A percentile compares a stretch with the other conserved stretches of the same genome.
phyloP scores from a whole-genome alignment of 1,140 invertebrate species.

The Venustaconcha ellipsiformis region DNA sequence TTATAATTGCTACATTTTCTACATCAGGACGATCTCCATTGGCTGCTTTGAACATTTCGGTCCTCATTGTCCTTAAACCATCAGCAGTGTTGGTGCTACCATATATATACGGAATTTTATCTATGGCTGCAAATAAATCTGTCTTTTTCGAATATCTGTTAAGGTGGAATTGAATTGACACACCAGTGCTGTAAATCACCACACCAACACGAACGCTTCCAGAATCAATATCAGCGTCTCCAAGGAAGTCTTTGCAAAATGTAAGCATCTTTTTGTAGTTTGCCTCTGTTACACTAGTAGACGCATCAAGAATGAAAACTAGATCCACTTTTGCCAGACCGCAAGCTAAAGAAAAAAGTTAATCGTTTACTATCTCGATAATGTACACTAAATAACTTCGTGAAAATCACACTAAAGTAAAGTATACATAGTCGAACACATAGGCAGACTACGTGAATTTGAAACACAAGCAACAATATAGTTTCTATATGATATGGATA shows the following conservation, averaged over 20 bases:
- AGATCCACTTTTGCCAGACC: constrained; percentile 44
- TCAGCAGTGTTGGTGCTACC: constrained; percentile 57
- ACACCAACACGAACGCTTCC: constrained; percentile 47
- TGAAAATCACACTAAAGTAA: too few relatives aligned
- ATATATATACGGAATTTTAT: constrained; percentile 47
- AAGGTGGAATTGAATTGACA: constrained; percentile 50
- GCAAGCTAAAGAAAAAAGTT: constrained; percentile 15
- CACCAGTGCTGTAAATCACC: constrained; percentile 51
- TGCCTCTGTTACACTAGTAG: constrained; percentile 48
- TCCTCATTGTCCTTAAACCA: constrained; percentile 41
- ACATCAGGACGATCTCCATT: constrained; percentile 51
- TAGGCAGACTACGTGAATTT: too few relatives aligned
- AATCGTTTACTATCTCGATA: too few relatives aligned
- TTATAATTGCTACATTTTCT: constrained; percentile 44
- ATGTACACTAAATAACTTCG: too few relatives aligned
- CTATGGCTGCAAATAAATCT: constrained; percentile 43
- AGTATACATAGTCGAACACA: too few relatives aligned
- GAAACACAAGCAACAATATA: too few relatives aligned
- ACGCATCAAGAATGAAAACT: constrained; percentile 53
- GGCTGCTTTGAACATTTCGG: constrained; percentile 39
- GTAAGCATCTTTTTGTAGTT: constrained; percentile 51
- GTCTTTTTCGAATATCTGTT: constrained; percentile 38
- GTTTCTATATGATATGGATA: too few relatives aligned
- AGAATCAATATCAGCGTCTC: constrained; percentile 47
- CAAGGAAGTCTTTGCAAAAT: constrained; percentile 53